phyloP scores from a whole-genome alignment of 2,113 vertebrate species.

The Oophaga pumilio region DNA sequence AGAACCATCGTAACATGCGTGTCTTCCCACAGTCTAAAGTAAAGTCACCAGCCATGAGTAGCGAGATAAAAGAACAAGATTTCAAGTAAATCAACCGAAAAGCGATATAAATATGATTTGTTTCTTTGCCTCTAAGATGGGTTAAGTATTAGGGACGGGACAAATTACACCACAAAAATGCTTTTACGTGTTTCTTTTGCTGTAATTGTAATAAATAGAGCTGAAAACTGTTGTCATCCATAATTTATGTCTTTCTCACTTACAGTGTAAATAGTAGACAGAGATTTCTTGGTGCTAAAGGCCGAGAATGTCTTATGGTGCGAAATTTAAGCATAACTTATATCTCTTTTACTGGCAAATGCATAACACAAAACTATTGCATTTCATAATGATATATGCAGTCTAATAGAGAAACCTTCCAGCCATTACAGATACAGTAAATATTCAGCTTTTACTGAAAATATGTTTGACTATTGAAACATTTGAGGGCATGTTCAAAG shows the following conservation, averaged over 20 bases:
- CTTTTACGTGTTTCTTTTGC: conserved; percentile 38
- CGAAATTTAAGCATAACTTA: conserved; percentile 46
- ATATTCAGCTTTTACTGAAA: not conserved
- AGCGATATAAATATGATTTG: not conserved
- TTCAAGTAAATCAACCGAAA: not conserved
- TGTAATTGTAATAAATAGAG: conserved; percentile 57
- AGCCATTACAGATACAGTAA: conserved; percentile 6
- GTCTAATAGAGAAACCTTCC: not conserved
- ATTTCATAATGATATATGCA: not conserved
- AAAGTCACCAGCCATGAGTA: not conserved
- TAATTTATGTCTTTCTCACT: conserved; percentile 55
- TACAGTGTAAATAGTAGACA: conserved; percentile 53
- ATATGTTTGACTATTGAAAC: not conserved
- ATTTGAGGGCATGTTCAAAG: not conserved
- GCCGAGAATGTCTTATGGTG: conserved; percentile 21
- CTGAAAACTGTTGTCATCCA: conserved; percentile 48
- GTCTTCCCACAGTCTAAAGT: not conserved
- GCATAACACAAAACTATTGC: conserved; percentile 11
- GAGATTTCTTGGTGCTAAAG: conserved; percentile 26
- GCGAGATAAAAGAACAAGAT: not conserved
- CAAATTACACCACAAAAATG: conserved; percentile 30
- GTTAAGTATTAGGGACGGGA: conserved; percentile 45
- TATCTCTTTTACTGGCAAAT: conserved; percentile 35
- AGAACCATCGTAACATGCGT: not conserved
- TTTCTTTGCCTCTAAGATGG: conserved; percentile 27